Evolutionary conservation across 2,797 vertebrate species (phyloP), one percentile per base, ranked within the genome.

Genomic region (Pelochelys cantorii): DNA sequence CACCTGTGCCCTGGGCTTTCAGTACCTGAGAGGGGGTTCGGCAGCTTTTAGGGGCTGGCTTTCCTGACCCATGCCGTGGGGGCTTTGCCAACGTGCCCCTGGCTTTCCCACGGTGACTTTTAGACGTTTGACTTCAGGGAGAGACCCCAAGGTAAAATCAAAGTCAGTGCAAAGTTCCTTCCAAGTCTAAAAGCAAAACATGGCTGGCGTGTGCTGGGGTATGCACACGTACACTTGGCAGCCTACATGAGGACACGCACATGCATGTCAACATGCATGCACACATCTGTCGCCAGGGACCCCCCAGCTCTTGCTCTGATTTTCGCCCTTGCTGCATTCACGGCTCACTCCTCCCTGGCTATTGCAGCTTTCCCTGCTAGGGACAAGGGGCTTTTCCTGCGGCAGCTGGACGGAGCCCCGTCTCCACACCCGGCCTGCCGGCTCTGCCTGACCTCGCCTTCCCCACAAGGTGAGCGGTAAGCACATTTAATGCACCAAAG

Each of bases 131-230:
- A 4, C 4, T 27, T 25, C 15, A 7, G 42, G 42, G 15, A 12
- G 12, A 42, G 74, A 77, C 27, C 23, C 37, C 13, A 8, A 48
- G 37, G 7, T 42, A 48, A 27, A 77, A 14, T 48, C 42, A 52
- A 77, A 52, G 42, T 77, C 42, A 29, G 12, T 29, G 25, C 74
- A 77, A 52, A 29, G 42, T 77, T 8, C 42, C 42, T 52, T 29
- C 25, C 17, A 15, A 52, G 14, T 12, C 74, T 52, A 42, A 52
- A 29, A 48, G 7, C 25, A 17, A 17, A 42, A 12, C 23, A 13
- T 42, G 34, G 1, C 20, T 37, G 20, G 71, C 5, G 56, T 0
- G 0, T 2, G 59, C 4, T 81, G 22, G 1, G 0, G 12, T 2
- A 2, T 18, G 0, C 81, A 5, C 11, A 0, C 4, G 79, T 6